Evolutionary conservation across 2,888 invertebrate genomes (phyloP).

Genomic region (Thymelicus sylvestris): DNA sequence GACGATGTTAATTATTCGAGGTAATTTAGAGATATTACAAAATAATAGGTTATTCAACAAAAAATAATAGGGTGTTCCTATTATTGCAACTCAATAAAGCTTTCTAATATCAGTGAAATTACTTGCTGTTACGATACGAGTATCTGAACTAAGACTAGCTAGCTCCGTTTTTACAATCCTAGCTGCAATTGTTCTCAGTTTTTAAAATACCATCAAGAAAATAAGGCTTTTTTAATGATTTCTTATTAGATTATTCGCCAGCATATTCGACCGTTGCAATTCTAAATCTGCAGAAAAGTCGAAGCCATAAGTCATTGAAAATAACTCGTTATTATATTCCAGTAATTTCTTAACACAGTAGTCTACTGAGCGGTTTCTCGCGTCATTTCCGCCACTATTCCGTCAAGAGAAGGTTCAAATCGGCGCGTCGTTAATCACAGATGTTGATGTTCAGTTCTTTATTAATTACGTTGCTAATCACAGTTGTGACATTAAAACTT

Average conservation of each 20-base stretch:
- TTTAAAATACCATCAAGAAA: too few species aligned
- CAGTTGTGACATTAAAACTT: slow-evolving; percentile 56
- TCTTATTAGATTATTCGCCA: neutral
- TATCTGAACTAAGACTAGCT: too few species aligned
- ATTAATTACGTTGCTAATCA: slow-evolving; percentile 58
- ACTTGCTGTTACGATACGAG: too few species aligned
- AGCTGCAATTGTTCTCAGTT: too few species aligned
- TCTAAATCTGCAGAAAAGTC: neutral
- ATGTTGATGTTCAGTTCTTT: slow-evolving; percentile 39
- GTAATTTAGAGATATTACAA: neutral
- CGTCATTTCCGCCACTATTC: slow-evolving; percentile 12
- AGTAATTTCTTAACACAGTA: slow-evolving; percentile 18
- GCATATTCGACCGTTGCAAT: neutral
- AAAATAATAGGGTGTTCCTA: neutral
- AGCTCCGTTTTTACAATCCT: too few species aligned
- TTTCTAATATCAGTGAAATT: neutral
- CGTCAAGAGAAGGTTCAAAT: slow-evolving; percentile 16
- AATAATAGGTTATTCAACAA: neutral
- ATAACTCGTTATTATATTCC: slow-evolving; percentile 8
- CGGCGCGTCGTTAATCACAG: slow-evolving; percentile 8
- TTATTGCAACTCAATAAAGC: neutral
- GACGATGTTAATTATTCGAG: neutral
- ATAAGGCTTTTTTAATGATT: neutral
- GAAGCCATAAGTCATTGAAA: slow-evolving; percentile 5
- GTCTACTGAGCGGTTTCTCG: slow-evolving; percentile 1